phyloP scores from a whole-genome alignment of 2,797 vertebrate genomes.

The Tiaroga cobitis region DNA sequence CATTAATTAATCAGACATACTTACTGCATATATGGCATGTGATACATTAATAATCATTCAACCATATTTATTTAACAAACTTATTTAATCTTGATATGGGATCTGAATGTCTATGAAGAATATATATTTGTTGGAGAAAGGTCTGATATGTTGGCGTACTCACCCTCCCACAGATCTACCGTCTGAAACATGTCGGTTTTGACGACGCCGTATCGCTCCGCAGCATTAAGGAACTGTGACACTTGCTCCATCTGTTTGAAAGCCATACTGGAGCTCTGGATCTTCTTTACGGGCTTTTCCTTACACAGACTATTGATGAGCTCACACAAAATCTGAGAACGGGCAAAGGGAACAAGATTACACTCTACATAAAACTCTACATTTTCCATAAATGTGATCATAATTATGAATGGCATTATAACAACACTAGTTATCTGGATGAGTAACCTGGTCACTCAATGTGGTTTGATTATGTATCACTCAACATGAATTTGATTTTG shows the following conservation, averaged over 20 bases:
- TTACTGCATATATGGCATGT: no score
- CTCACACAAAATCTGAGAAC: slow-evolving; percentile 85
- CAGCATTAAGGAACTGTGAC: slow-evolving; percentile 92
- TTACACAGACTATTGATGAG: slow-evolving; percentile 91
- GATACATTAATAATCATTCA: neutral
- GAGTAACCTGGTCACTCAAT: neutral
- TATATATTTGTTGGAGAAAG: neutral
- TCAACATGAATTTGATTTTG: neutral
- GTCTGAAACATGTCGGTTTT: slow-evolving; percentile 99
- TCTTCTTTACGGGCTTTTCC: slow-evolving; percentile 89
- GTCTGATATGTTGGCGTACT: slow-evolving; percentile 32
- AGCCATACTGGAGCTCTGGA: slow-evolving; percentile 87
- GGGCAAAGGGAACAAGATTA: neutral
- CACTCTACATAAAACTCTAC: neutral
- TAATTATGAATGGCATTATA: neutral
- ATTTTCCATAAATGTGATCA: neutral
- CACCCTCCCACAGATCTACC: slow-evolving; percentile 97
- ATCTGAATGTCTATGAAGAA: neutral
- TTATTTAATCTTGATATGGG: neutral
- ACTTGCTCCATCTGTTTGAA: slow-evolving; percentile 99
- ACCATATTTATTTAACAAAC: neutral
- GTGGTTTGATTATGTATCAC: neutral
- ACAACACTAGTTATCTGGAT: no score
- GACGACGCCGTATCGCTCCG: slow-evolving; percentile 90
- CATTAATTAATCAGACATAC: neutral